A percentile compares a stretch with the other conserved stretches of the same genome.
Evolutionary conservation across 2,888 invertebrate species (phyloP).

Genomic region (Microctonus hyperodae): DNA sequence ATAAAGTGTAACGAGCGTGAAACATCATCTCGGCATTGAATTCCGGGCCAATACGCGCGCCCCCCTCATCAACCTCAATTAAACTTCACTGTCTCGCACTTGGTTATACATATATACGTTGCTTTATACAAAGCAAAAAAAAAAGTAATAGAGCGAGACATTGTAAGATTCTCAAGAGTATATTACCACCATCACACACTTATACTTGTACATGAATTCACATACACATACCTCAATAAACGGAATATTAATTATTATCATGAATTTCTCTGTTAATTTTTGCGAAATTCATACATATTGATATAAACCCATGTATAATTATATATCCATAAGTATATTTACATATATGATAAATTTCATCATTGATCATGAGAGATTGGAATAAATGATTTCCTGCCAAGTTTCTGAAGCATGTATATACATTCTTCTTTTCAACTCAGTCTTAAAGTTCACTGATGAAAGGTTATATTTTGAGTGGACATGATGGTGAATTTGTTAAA

Average conservation of each 20-base stretch:
- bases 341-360: background rate
- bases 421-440: background rate
- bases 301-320: too few relatives aligned
- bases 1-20: background rate
- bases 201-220: too few relatives aligned
- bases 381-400: conserved; percentile 10
- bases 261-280: too few relatives aligned
- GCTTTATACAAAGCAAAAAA: background rate
- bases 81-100: conserved; percentile 62
- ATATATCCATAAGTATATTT: conserved; percentile 30
- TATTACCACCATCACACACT: too few relatives aligned
- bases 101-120: conserved; percentile 29
- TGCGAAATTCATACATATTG: too few relatives aligned
- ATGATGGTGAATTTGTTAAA: conserved; percentile 30
- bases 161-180: too few relatives aligned
- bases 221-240: too few relatives aligned
- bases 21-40: conserved; percentile 59
- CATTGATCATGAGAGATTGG: background rate
- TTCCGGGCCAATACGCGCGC: conserved; percentile 63
- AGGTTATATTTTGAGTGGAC: conserved; percentile 3
- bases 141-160: conserved; percentile 40
- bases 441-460: background rate
- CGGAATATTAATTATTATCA: too few relatives aligned
- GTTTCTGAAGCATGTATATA: background rate
- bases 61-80: conserved; percentile 64